Conservation (phyloP, 1,140 invertebrate genomes). For the Trachymyrmex cornetzi region DNA sequence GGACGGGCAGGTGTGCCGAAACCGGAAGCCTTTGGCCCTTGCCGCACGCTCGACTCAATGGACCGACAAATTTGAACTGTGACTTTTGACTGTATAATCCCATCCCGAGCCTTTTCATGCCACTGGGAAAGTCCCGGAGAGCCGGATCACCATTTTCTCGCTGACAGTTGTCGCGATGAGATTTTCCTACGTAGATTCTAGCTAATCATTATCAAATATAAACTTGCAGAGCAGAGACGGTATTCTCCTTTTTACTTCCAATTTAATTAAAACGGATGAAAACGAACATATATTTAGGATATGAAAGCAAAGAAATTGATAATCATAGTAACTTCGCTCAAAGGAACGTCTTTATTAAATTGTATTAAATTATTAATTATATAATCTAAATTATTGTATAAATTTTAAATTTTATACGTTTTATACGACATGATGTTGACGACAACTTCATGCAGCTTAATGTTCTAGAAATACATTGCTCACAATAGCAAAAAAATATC, state of each 20-base stretch:
- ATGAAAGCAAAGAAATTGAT: not conserved
- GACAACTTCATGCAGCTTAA: not conserved
- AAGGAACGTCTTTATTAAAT: not conserved
- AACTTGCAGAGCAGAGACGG: not conserved
- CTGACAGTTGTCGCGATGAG: conserved; percentile 19
- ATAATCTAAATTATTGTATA: not conserved
- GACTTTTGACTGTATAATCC: conserved; percentile 87
- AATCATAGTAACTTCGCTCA: not conserved
- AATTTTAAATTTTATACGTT: not conserved
- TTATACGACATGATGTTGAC: not conserved
- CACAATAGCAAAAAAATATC: too few relatives aligned
- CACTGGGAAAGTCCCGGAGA: conserved; percentile 77
- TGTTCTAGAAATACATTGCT: not conserved
- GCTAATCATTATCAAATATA: not conserved
- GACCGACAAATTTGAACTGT: conserved; percentile 86
- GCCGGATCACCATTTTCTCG: conserved; percentile 26
- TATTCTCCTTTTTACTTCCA: not conserved
- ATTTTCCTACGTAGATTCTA: not conserved
- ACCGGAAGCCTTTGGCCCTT: conserved; percentile 85
- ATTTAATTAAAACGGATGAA: conserved; percentile 24
- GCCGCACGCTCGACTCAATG: conserved; percentile 82
- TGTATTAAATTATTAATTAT: not conserved
- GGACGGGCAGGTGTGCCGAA: conserved; percentile 84
- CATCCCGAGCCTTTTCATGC: conserved; percentile 79
- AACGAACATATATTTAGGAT: not conserved